These are phyloP conservation scores for Lutjanus campechanus DNA, from an alignment of 2,797 vertebrate genomes.

Conservation along the genomic window DNA sequence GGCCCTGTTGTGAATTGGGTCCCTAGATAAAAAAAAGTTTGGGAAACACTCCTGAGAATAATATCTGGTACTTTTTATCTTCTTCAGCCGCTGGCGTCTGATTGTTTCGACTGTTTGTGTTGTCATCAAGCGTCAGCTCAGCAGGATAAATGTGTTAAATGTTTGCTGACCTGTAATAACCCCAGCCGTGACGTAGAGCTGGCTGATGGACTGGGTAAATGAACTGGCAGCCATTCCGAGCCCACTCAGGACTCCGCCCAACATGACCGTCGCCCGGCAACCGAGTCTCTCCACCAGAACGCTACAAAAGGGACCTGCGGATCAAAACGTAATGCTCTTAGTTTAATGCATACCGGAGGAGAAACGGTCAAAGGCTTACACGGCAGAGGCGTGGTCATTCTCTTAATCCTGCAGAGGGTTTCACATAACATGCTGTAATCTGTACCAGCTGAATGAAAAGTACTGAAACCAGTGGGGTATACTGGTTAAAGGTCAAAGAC, in stretches of 20 bases:
- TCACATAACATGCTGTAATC: constrained; percentile 47
- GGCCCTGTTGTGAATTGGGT: no score
- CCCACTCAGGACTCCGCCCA: constrained; percentile 92
- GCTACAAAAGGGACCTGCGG: constrained; percentile 93
- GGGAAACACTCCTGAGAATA: background rate
- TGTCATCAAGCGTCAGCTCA: background rate
- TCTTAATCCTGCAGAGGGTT: constrained; percentile 50
- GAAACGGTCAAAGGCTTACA: constrained; percentile 21
- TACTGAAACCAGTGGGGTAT: background rate
- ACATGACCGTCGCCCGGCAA: constrained; percentile 90
- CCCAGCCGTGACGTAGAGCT: constrained; percentile 92
- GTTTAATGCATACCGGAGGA: constrained; percentile 46
- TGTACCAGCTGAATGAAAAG: constrained; percentile 4
- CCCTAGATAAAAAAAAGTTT: no score
- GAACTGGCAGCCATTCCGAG: constrained; percentile 92
- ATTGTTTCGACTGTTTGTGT: background rate
- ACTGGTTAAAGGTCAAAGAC: constrained; percentile 44
- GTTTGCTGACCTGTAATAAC: constrained; percentile 90
- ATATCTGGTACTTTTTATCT: background rate
- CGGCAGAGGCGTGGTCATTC: background rate
- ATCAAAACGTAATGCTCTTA: constrained; percentile 63
- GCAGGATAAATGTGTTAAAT: constrained; percentile 11
- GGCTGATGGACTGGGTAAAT: constrained; percentile 88
- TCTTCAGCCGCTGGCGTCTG: background rate
- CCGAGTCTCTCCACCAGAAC: constrained; percentile 91